These are phyloP conservation scores for Synchiropus splendidus DNA, from an alignment of 2,113 vertebrate species.

Conservation along the genomic window DNA sequence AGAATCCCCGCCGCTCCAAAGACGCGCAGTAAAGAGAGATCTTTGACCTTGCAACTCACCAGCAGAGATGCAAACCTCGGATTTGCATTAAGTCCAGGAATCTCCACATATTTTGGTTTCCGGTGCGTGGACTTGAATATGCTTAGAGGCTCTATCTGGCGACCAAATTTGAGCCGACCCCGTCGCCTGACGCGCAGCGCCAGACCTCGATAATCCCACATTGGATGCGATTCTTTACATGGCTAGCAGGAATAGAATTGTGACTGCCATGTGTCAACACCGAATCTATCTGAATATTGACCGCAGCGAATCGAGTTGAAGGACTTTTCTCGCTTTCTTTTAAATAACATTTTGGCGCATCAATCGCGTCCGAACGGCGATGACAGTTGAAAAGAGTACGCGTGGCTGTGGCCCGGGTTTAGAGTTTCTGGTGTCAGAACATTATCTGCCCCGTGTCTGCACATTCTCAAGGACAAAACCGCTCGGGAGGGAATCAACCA, in stretches of 20 bases:
- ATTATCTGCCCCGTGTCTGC: conserved; percentile 73
- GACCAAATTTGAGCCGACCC: conserved; percentile 14
- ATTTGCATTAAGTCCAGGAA: conserved; percentile 31
- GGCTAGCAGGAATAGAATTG: conserved; percentile 17
- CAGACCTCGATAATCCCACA: conserved; percentile 17
- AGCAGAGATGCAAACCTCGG: conserved; percentile 42
- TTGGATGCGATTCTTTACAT: conserved; percentile 12
- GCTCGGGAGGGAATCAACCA: conserved; percentile 48
- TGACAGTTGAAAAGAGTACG: conserved; percentile 11
- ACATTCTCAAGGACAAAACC: conserved; percentile 74
- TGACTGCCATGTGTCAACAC: conserved; percentile 25
- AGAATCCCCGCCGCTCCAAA: conserved; percentile 44
- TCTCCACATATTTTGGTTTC: conserved; percentile 5
- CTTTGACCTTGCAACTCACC: conserved; percentile 66
- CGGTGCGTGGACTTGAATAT: conserved; percentile 18
- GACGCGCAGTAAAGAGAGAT: conserved; percentile 62
- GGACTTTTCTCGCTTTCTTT: background rate
- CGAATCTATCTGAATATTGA: background rate
- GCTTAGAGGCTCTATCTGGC: conserved; percentile 9
- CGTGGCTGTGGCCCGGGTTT: conserved; percentile 64
- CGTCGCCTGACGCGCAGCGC: conserved; percentile 5
- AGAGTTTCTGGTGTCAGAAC: conserved; percentile 73
- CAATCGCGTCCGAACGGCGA: too few species aligned
- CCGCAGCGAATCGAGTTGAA: background rate
- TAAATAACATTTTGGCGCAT: conserved; percentile 1